A percentile compares a stretch with the other conserved stretches of the same genome.
Evolutionary conservation across 1,140 invertebrate genomes (phyloP).

Genomic region (Hylaeus anthracinus): DNA sequence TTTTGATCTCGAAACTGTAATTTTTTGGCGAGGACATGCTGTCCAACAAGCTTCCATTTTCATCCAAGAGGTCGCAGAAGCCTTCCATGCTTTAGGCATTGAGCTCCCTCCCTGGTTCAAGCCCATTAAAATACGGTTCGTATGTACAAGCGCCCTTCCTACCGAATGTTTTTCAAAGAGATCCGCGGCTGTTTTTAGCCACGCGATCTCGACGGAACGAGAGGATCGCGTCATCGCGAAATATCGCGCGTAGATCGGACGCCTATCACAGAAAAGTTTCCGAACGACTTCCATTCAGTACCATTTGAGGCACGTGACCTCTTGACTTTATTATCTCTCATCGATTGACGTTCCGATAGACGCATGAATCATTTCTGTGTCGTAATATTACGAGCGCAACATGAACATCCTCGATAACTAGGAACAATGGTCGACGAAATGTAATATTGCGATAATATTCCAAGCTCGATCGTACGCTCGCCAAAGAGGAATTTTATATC

Average conservation of each 20-base stretch:
- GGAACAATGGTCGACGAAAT: conserved; percentile 36
- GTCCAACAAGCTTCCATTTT: too few species aligned
- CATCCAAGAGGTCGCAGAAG: too few species aligned
- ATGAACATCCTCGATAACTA: conserved; percentile 22
- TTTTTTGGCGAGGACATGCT: too few species aligned
- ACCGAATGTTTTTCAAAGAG: too few species aligned
- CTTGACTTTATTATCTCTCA: conserved; percentile 48
- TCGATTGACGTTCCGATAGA: conserved; percentile 54
- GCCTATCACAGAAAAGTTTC: conserved; percentile 5
- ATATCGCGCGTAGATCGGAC: background rate
- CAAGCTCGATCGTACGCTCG: background rate
- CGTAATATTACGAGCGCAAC: conserved; percentile 38
- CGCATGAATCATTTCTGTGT: conserved; percentile 50
- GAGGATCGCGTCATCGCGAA: background rate
- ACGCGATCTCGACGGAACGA: too few species aligned
- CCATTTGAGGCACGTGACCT: conserved; percentile 21
- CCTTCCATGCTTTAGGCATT: too few species aligned
- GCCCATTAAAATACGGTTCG: too few species aligned
- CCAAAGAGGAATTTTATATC: conserved; percentile 20
- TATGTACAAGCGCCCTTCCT: too few species aligned
- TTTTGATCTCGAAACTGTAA: too few species aligned
- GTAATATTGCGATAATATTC: conserved; percentile 24
- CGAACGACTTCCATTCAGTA: conserved; percentile 47
- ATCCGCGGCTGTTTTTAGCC: too few species aligned
- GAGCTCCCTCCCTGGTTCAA: too few species aligned